These are phyloP conservation scores for Halcyon malimbica DNA, from an alignment of 2,113 vertebrate species.

Conservation along the genomic window DNA sequence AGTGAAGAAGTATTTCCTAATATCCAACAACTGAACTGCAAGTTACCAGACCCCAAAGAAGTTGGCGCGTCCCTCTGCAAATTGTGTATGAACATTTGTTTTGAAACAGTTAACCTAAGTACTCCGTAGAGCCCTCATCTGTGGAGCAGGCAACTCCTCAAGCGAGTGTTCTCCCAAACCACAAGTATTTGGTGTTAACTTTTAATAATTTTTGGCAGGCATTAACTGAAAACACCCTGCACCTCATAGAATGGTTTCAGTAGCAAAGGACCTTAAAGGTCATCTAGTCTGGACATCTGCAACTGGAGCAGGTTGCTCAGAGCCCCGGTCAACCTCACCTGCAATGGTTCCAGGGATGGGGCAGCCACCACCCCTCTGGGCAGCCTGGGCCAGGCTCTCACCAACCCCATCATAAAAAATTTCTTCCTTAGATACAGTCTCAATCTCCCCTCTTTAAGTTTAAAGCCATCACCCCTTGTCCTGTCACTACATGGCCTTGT, in stretches of 20 bases:
- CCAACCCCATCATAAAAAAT: too few species aligned
- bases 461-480: too few species aligned
- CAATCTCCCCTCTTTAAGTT: too few species aligned
- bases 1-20: too few species aligned
- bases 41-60: neutral
- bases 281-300: too few species aligned
- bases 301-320: neutral
- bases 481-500: too few species aligned
- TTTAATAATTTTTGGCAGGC: slow-evolving; percentile 22
- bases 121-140: neutral
- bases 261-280: neutral
- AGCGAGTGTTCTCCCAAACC: neutral
- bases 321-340: neutral
- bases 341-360: neutral
- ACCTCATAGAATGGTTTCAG: neutral
- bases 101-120: neutral
- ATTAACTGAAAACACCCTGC: neutral
- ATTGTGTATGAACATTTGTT: fast-evolving
- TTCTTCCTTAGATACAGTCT: too few species aligned
- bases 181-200: slow-evolving; percentile 6
- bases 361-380: neutral
- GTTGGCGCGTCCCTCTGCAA: neutral
- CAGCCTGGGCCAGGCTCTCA: neutral
- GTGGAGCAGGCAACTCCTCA: neutral
- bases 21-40: neutral